A percentile compares a stretch with the other conserved stretches of the same genome.
These are phyloP conservation scores for Varecia variegata DNA, from an alignment of 2,797 vertebrate species.

Conservation along the genomic window DNA sequence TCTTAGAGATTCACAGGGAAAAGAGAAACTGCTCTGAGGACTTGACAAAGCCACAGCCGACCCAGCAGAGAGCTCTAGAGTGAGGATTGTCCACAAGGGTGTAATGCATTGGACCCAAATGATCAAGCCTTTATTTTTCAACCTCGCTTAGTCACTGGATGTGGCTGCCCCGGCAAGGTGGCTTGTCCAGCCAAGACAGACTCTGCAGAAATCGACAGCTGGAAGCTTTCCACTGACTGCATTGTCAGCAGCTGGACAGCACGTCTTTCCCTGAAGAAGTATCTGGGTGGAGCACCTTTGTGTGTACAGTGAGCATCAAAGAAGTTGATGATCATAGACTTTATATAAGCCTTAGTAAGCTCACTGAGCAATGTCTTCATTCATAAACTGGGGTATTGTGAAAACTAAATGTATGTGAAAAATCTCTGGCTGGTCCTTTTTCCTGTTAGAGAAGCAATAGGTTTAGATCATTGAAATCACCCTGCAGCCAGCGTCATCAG, in stretches of 20 bases:
- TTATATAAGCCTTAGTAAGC: neutral
- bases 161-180: neutral
- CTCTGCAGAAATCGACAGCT: neutral
- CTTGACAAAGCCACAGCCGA: neutral
- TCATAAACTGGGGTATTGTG: neutral
- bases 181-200: neutral
- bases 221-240: neutral
- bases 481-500: neutral
- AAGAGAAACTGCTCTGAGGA: neutral
- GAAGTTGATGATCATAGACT: neutral
- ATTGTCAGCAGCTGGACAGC: neutral
- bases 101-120: neutral
- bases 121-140: neutral
- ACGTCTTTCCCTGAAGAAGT: neutral
- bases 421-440: neutral
- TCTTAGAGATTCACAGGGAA: neutral
- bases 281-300: neutral
- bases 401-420: neutral
- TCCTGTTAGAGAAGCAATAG: neutral
- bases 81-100: fast-evolving
- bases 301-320: neutral
- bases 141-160: neutral
- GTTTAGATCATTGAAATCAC: neutral
- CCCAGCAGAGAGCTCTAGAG: neutral
- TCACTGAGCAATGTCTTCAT: slow-evolving; percentile 3